Conservation (phyloP, 2,888 invertebrate species). For the Gortyna flavago region DNA sequence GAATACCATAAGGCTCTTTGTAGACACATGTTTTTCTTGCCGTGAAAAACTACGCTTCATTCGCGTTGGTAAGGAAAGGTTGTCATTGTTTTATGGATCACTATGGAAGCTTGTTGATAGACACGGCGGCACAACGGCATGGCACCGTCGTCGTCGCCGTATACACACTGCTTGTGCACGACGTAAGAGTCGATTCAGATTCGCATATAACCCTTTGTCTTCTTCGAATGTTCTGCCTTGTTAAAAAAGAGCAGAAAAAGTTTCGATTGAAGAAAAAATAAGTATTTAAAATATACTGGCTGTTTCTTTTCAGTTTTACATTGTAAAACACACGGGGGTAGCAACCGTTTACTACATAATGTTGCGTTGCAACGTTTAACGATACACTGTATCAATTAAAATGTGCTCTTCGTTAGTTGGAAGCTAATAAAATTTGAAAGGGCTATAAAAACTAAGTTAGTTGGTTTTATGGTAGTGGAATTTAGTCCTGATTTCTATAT, state of each 20-base stretch:
- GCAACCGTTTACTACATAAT: constrained; percentile 17
- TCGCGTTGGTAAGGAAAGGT: too few species aligned
- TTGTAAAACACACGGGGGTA: not conserved
- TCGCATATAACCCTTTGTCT: not conserved
- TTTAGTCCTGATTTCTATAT: not conserved
- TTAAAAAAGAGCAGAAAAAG: not conserved
- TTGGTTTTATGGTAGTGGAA: not conserved
- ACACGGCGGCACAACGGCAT: too few species aligned
- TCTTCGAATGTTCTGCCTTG: not conserved
- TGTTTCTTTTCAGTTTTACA: constrained; percentile 26
- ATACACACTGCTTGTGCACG: too few species aligned
- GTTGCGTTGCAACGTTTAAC: constrained; percentile 17
- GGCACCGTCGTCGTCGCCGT: too few species aligned
- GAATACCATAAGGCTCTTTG: not conserved
- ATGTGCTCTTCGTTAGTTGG: constrained; percentile 14
- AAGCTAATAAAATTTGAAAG: not conserved
- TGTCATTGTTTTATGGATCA: too few species aligned
- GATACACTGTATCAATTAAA: constrained; percentile 31
- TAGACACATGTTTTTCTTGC: too few species aligned
- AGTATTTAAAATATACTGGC: not conserved
- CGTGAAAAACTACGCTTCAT: too few species aligned
- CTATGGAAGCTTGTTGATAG: too few species aligned
- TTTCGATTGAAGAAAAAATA: not conserved
- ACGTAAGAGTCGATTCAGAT: not conserved
- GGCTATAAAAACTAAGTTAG: not conserved